Conservation (phyloP, 2,888 invertebrate genomes). For the Campaea margaritaria region DNA sequence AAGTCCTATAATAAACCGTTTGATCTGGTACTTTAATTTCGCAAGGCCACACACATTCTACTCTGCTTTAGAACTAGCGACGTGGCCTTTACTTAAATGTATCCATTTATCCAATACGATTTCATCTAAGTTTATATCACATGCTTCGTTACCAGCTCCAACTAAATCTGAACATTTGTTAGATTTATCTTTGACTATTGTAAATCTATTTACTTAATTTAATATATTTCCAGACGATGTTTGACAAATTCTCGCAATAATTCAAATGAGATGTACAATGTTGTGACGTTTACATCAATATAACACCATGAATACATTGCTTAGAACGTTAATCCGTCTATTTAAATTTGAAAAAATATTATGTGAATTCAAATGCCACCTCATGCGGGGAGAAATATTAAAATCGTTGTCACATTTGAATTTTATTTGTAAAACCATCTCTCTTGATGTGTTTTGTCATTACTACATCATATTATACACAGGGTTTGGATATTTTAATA, state of each 20-base stretch:
- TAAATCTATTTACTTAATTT: conserved; percentile 27
- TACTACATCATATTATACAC: conserved; percentile 16
- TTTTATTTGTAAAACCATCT: conserved; percentile 36
- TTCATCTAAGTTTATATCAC: conserved; percentile 33
- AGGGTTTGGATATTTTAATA: conserved; percentile 13
- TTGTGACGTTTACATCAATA: conserved; percentile 39
- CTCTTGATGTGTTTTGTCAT: conserved; percentile 21
- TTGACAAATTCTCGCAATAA: conserved; percentile 39
- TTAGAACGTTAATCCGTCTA: conserved; percentile 30
- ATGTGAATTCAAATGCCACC: conserved; percentile 40
- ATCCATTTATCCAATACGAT: conserved; percentile 28
- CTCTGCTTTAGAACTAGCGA: conserved; percentile 19
- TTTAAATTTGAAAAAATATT: conserved; percentile 39
- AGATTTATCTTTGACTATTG: conserved; percentile 24
- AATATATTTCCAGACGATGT: conserved; percentile 16
- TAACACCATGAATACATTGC: conserved; percentile 33
- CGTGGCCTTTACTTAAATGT: conserved; percentile 28
- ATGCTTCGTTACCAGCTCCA: conserved; percentile 8
- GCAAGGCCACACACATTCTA: conserved; percentile 37
- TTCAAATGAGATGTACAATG: conserved; percentile 33
- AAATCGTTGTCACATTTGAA: conserved; percentile 41
- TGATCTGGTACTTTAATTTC: conserved; percentile 27
- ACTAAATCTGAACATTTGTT: conserved; percentile 25
- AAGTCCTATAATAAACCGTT: conserved; percentile 13
- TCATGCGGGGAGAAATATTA: conserved; percentile 43